These are phyloP conservation scores for Oophaga pumilio DNA, from an alignment of 2,113 vertebrate species.

Conservation along the genomic window DNA sequence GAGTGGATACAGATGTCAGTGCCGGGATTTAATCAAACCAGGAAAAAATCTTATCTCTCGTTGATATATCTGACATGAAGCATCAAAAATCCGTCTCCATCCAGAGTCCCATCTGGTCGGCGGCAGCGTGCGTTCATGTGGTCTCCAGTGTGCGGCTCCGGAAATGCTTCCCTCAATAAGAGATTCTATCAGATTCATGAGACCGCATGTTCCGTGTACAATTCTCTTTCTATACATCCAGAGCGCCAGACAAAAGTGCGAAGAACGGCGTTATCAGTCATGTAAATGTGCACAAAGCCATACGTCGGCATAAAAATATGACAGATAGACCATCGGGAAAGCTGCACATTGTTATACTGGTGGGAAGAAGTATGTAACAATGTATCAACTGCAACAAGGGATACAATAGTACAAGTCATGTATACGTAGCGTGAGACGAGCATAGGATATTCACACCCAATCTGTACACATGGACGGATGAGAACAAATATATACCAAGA, in stretches of 20 bases:
- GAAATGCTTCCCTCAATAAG: background rate
- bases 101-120: background rate
- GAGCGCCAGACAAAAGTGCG: background rate
- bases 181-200: background rate
- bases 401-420: too few relatives aligned
- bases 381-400: too few relatives aligned
- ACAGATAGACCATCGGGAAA: background rate
- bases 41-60: background rate
- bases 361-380: background rate
- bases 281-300: background rate
- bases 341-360: background rate
- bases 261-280: background rate
- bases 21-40: background rate
- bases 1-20: background rate
- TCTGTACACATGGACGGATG: too few relatives aligned
- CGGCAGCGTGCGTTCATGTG: background rate
- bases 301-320: background rate
- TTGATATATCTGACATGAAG: background rate
- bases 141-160: background rate
- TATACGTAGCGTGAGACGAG: too few relatives aligned
- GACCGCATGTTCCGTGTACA: background rate
- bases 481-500: too few relatives aligned
- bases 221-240: background rate
- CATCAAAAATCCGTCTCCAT: background rate
- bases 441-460: too few relatives aligned